Evolutionary conservation across 2,797 vertebrate genomes (phyloP).

Genomic region (Chrosomus eos): DNA sequence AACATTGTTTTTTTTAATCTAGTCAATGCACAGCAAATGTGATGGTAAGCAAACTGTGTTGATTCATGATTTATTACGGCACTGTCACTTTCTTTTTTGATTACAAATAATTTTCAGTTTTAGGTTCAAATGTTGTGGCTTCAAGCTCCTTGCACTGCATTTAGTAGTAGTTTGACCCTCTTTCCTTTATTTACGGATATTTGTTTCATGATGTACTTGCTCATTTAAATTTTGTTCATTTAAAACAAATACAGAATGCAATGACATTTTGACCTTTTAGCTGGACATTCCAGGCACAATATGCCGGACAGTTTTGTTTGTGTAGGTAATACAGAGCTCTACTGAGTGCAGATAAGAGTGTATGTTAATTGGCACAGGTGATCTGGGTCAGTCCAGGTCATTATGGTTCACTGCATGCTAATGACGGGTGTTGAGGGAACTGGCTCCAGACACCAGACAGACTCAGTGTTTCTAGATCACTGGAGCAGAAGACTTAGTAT

Average conservation of each 20-base stretch:
- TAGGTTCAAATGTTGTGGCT: neutral
- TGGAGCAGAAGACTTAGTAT: conserved; percentile 55
- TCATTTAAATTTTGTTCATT: neutral
- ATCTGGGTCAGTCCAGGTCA: conserved; percentile 62
- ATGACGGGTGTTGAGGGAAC: conserved; percentile 57
- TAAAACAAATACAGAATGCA: neutral
- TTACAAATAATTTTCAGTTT: neutral
- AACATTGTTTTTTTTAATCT: neutral
- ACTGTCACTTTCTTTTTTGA: neutral
- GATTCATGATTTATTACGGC: neutral
- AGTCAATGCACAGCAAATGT: neutral
- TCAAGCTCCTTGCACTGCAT: neutral
- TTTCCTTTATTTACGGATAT: too few relatives aligned
- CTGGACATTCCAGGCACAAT: neutral
- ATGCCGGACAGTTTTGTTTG: neutral
- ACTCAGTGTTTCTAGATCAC: conserved; percentile 48
- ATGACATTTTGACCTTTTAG: neutral
- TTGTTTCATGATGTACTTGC: neutral
- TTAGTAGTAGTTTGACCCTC: neutral
- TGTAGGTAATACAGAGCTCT: conserved; percentile 6
- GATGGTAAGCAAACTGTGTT: neutral
- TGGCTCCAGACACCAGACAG: conserved; percentile 50
- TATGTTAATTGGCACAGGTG: conserved; percentile 67
- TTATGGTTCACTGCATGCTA: conserved; percentile 64
- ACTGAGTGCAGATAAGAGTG: conserved; percentile 22